Percentiles rank a stretch among this genome's conserved stretches.
Evolutionary conservation across 2,888 invertebrate genomes (phyloP).

Genomic region (Synanthedon andrenaeformis): DNA sequence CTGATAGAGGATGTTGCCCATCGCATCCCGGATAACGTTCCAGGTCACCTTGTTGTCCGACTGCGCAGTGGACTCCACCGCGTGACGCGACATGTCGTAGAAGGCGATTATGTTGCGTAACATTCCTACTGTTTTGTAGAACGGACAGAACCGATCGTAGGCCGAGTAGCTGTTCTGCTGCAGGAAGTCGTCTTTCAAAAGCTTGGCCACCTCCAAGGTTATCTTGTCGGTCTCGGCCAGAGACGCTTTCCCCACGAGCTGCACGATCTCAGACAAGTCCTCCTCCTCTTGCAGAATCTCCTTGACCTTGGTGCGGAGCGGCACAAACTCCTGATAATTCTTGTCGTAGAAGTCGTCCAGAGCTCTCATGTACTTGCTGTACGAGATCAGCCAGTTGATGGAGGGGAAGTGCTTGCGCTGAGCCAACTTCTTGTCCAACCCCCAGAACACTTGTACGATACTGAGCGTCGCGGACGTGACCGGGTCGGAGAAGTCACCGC

Average conservation of each 20-base stretch:
- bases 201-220: conserved; percentile 97
- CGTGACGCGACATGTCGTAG: conserved; percentile 98
- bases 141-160: conserved; percentile 98
- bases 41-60: conserved; percentile 98
- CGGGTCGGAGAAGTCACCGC: conserved; percentile 99
- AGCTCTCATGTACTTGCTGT: conserved; percentile 97
- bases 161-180: conserved; percentile 97
- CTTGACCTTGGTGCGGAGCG: conserved; percentile 93
- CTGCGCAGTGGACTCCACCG: conserved; percentile 98
- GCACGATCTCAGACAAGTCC: conserved; percentile 99
- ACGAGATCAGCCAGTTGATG: conserved; percentile 99
- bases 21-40: conserved; percentile 96
- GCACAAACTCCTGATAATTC: conserved; percentile 96
- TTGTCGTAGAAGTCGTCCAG: conserved; percentile 99
- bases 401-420: conserved; percentile 99
- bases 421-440: conserved; percentile 97
- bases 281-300: conserved; percentile 99
- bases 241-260: conserved; percentile 98
- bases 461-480: conserved; percentile 98
- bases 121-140: conserved; percentile 99
- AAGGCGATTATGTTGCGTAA: conserved; percentile 97
- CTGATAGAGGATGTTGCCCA: conserved; percentile 96
- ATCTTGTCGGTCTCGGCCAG: conserved; percentile 99
- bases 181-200: conserved; percentile 98
- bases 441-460: conserved; percentile 99